A percentile compares a stretch with the other conserved stretches of the same genome.
Conservation (phyloP, 2,113 vertebrate species). For the Holacanthus passer region DNA sequence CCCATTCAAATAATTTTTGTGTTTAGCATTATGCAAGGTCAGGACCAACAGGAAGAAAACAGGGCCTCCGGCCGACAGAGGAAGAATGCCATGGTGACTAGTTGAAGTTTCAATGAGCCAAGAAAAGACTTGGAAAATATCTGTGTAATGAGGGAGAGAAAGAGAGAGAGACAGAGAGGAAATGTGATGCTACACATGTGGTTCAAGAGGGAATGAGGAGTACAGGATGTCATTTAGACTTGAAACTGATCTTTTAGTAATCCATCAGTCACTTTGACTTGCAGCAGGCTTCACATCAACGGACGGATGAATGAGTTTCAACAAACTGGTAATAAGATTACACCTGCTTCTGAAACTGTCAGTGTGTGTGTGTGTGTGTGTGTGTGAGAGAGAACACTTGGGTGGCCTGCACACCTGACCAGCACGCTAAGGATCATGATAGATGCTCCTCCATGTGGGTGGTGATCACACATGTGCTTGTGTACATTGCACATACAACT, state of each 20-base stretch:
- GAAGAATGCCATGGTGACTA: slow-evolving; percentile 23
- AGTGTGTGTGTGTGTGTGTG: not conserved
- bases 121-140: slow-evolving; percentile 62
- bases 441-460: slow-evolving; percentile 27
- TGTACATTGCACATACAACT: not conserved
- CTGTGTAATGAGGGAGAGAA: slow-evolving; percentile 56
- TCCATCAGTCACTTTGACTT: slow-evolving; percentile 49
- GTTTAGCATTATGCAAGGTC: slow-evolving; percentile 32
- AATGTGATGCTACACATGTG: slow-evolving; percentile 58
- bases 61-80: slow-evolving; percentile 21
- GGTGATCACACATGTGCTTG: slow-evolving; percentile 23
- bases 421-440: slow-evolving; percentile 22
- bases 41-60: slow-evolving; percentile 5
- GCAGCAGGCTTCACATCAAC: slow-evolving; percentile 10
- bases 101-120: slow-evolving; percentile 60
- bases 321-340: slow-evolving; percentile 20
- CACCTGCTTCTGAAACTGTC: slow-evolving; percentile 40
- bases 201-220: slow-evolving; percentile 25
- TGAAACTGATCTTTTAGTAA: slow-evolving; percentile 30
- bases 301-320: not conserved
- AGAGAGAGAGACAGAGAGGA: not conserved
- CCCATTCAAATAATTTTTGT: not conserved
- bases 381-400: slow-evolving; percentile 1
- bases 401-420: slow-evolving; percentile 61
- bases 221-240: slow-evolving; percentile 34